These are phyloP conservation scores for Sander vitreus DNA, from an alignment of 2,113 vertebrate genomes.

Conservation along the genomic window DNA sequence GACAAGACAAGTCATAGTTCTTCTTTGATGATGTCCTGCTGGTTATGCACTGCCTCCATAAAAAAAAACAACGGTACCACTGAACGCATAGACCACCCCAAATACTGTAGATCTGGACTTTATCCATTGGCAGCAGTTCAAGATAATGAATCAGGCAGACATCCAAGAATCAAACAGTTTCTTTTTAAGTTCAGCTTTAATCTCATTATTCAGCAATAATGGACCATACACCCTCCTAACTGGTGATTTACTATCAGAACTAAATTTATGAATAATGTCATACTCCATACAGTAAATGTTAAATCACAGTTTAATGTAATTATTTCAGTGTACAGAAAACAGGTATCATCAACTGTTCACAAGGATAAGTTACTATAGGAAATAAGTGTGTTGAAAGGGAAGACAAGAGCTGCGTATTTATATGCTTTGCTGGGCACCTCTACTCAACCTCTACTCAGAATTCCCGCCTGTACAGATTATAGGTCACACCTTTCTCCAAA, in stretches of 20 bases:
- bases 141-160: conserved; percentile 2
- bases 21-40: conserved; percentile 2
- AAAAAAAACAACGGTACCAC: conserved; percentile 29
- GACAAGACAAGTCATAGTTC: neutral
- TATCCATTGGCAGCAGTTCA: neutral
- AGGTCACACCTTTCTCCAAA: conserved; percentile 38
- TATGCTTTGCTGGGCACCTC: neutral
- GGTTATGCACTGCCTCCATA: neutral
- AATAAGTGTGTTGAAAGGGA: conserved; percentile 8
- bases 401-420: conserved; percentile 8
- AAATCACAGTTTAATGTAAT: conserved; percentile 45
- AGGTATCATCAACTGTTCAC: conserved; percentile 5
- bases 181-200: conserved; percentile 30
- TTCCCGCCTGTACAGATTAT: conserved; percentile 33
- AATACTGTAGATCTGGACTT: conserved; percentile 27
- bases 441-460: conserved; percentile 18
- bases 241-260: conserved; percentile 8
- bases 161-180: conserved; percentile 16
- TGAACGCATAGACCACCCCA: neutral
- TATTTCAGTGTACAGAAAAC: conserved; percentile 17
- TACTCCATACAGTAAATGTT: conserved; percentile 27
- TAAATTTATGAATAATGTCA: conserved; percentile 30
- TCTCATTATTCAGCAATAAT: conserved; percentile 20
- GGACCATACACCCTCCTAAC: neutral
- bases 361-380: neutral